Evolutionary conservation across 2,797 vertebrate genomes (phyloP).

Genomic region (Chelidonichthys spinosus): DNA sequence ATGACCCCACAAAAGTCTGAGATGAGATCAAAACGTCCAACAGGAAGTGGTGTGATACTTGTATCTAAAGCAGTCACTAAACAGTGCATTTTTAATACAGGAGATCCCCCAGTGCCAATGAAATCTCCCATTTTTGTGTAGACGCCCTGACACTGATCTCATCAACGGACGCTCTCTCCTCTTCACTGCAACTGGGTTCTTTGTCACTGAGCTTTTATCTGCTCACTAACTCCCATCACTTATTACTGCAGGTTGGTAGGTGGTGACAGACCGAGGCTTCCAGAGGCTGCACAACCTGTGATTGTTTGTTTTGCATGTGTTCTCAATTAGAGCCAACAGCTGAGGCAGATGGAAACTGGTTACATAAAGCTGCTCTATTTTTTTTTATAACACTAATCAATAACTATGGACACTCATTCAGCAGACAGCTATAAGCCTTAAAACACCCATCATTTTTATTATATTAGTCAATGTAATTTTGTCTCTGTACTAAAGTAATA

Average conservation of each 20-base stretch:
- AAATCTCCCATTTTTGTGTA: slow-evolving; percentile 5
- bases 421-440: slow-evolving; percentile 13
- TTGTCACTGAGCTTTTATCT: slow-evolving; percentile 18
- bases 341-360: slow-evolving; percentile 81
- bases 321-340: slow-evolving; percentile 68
- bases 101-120: not conserved
- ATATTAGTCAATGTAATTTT: not conserved
- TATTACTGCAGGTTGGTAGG: slow-evolving; percentile 44
- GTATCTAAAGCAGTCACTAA: not conserved
- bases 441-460: not conserved
- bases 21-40: not conserved
- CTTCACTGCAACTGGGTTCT: slow-evolving; percentile 2
- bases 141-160: not conserved
- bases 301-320: slow-evolving; percentile 76
- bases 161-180: not conserved
- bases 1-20: not conserved
- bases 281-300: slow-evolving; percentile 55
- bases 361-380: slow-evolving; percentile 79
- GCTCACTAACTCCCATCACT: slow-evolving; percentile 13
- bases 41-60: not conserved
- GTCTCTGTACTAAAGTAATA: not conserved
- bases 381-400: slow-evolving; percentile 74
- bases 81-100: not conserved
- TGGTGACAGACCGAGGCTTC: slow-evolving; percentile 48
- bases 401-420: slow-evolving; percentile 60